phyloP scores from a whole-genome alignment of 64 coral and sea anemone genomes.

The Hydrozoanthus tunicans region DNA sequence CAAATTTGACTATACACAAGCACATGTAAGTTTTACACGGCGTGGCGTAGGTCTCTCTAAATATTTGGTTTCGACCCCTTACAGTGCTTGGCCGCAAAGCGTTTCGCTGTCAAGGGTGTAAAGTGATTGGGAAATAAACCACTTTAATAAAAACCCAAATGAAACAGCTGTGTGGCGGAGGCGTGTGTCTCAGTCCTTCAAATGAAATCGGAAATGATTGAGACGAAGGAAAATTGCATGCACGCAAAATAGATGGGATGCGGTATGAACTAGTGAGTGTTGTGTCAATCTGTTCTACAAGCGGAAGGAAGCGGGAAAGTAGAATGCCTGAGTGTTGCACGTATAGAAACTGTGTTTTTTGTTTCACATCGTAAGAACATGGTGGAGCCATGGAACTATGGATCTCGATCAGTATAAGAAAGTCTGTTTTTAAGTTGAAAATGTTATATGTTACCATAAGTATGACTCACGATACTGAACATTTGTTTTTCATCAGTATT shows the following conservation, averaged over 20 bases:
- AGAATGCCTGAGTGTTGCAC: not conserved
- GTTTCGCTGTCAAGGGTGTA: not conserved
- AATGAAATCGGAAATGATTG: conserved; percentile 7
- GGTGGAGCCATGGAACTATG: not conserved
- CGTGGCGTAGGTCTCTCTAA: too few species aligned
- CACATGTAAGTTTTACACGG: too few species aligned
- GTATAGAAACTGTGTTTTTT: not conserved
- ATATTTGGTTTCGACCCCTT: too few species aligned
- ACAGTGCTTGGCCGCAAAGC: too few species aligned
- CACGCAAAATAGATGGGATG: too few species aligned
- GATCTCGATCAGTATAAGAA: too few species aligned
- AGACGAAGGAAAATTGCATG: not conserved
- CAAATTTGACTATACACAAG: too few species aligned
- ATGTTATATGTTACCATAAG: too few species aligned
- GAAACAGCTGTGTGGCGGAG: not conserved
- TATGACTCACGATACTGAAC: too few species aligned
- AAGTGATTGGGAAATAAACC: not conserved
- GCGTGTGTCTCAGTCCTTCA: not conserved
- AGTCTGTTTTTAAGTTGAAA: too few species aligned
- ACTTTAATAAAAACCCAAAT: not conserved
- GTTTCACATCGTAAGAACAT: not conserved
- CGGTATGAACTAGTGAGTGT: not conserved
- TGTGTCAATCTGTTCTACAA: not conserved
- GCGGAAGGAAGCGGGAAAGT: not conserved
- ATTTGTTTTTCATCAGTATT: too few species aligned